Evolutionary conservation across 2,888 invertebrate species (phyloP), one percentile per base, ranked within the genome.

Genomic region (Drosophila colorata): DNA sequence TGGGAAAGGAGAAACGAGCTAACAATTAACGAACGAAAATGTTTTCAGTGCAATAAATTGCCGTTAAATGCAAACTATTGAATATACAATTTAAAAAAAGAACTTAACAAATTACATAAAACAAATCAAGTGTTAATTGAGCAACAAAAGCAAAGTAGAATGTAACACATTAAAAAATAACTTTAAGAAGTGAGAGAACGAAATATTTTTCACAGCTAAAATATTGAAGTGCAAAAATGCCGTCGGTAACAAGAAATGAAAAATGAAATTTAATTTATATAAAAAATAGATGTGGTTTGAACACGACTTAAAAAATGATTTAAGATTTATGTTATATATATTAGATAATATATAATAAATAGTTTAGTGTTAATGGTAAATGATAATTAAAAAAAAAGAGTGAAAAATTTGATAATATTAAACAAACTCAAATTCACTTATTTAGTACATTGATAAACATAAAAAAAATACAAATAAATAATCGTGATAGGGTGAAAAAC

Each of bases 151-250:
- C 31, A 33, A 33, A 0, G 6, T 28, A 28, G 35, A 11, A 23
- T 13, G 2, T 4, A n/a, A 8, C 14, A 2, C 4, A 38, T n/a
- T n/a, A n/a, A n/a, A n/a, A 1, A 51, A 33, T 20, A 43, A 40
- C 25, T 18, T 9, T 41, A 58, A 28, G 52, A 44, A 14, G 31
- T 14, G 18, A 11, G 18, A 23, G n/a, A 25, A 48, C 41, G 16
- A 38, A 49, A 35, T 44, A 28, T 44, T 38, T 8, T 23, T 14
- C 16, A 20, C 23, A 56, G 25, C 18, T 37, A 38, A 61, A 59
- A 25, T 28, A 41, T 14, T n/a, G 6, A 28, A 16, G 8, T 66
- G 68, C 8, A 9, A 73, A 74, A 52, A 5, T 59, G 74, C 78
- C 74, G 74, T 57, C 74, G 74, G 44, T 46, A 53, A 74, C 0